Base-by-base conservation (phyloP, 1,140 invertebrate genomes). In the Probaryconus sp. region DNA sequence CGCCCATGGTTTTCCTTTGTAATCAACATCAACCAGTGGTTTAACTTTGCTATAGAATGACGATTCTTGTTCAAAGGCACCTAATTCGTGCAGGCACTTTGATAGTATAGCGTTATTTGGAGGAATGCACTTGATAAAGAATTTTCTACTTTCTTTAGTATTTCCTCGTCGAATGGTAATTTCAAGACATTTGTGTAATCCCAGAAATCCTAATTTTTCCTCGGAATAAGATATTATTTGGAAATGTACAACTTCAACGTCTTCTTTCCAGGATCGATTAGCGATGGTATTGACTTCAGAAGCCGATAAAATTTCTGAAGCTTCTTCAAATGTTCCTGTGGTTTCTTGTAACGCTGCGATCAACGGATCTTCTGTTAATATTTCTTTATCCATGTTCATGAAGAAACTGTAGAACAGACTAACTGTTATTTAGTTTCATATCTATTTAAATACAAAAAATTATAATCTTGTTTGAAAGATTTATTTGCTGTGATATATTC, bases 161-260 rank as follows among this genome's bases (percentile, higher is more conserved):
- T 45, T 11, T 35, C 60, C 51, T 11, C 11, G 43, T 3, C 37
- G 26, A 0, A 45, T 21, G 24, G 14, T 69, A 56, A 77, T 71
- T 50, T 53, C 77, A 28, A 77, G 17, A 79, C 80, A 70, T 74
- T 82, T 80, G 72, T 89, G 88, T 13, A 82, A 79, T 3, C 88
- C 87, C 17, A 89, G 63, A 65, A 87, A 89, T 42, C 89, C 89
- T 1, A 85, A 69, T 0, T 86, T 84, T 38, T 76, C 71, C 5
- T 83, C 79, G 33, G 79, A 77, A 18, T 81, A 76, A 3, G 53
- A 28, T 21, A 48, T 21, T 0, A 75, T 42, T 2, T 72, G 42
- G n/a, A 58, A 79, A 9, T 64, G 9, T 2, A 68, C 1, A 11
- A 77, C 14, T 21, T 77, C 28, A 1, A 70, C 60, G 3, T 75